Percentiles rank a stretch among this genome's conserved stretches.
phyloP scores from a whole-genome alignment of 2,888 invertebrate genomes.

The Lasioglossum vierecki region DNA sequence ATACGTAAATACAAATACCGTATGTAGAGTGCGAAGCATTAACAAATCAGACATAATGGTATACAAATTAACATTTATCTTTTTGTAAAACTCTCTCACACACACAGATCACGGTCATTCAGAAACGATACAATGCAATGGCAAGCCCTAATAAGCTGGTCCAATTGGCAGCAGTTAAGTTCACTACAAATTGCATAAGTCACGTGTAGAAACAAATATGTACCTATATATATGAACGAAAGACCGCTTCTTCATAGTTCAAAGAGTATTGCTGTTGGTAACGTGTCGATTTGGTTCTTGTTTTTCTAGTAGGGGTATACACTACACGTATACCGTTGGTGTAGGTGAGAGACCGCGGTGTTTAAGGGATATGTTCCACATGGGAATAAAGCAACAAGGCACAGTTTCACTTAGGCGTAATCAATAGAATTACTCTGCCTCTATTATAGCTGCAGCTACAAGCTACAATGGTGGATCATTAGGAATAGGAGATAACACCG shows the following conservation, averaged over 20 bases:
- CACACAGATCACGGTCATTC: no score
- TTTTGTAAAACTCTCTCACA: no score
- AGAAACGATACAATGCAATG: no score
- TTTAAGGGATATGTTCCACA: constrained; percentile 29
- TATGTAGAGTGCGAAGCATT: no score
- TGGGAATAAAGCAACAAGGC: constrained; percentile 36
- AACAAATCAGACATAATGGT: no score
- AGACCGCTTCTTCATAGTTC: constrained; percentile 24
- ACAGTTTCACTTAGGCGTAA: constrained; percentile 66
- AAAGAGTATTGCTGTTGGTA: constrained; percentile 27
- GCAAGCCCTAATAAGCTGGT: no score
- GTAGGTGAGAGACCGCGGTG: constrained; percentile 16
- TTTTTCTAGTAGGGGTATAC: constrained; percentile 2
- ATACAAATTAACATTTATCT: no score
- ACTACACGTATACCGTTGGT: neutral
- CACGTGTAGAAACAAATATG: neutral
- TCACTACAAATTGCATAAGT: neutral
- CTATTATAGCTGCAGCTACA: constrained; percentile 62
- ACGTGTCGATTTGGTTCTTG: neutral
- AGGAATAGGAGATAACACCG: constrained; percentile 71
- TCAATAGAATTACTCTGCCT: constrained; percentile 69
- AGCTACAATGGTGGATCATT: constrained; percentile 71
- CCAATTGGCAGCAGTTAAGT: neutral
- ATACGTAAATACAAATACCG: no score
- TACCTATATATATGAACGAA: neutral